Evolutionary conservation across 2,113 vertebrate genomes (phyloP), one percentile per base, ranked within the genome.

Genomic region (Vulpes vulpes): DNA sequence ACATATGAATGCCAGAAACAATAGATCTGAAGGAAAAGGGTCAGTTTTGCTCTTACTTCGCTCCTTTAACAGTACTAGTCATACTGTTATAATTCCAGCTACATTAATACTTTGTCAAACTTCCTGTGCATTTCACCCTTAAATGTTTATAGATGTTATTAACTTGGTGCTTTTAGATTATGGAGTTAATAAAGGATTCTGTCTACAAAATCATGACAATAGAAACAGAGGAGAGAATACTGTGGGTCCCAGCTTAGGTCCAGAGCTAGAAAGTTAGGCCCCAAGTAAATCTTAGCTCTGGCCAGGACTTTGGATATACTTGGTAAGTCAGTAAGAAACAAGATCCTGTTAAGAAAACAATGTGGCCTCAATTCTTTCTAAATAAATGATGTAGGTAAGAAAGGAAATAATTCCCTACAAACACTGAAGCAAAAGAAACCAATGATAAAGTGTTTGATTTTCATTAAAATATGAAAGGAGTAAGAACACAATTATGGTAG

Each of bases 121-220:
- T 32, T 88, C 69, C 22, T 49, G 30, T 62, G 35, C 23, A 91
- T 87, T 87, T 76, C 51, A 38, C 15, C 64, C 71, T 79, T 91
- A 93, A 82, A 59, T 60, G 35, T 59, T 94, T 91, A 67, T 19
- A 14, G 25, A 65, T 91, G 16, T 62, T 65, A 81, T 55, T 85
- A 88, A 94, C 9, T n/a, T 67, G 30, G 32, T 49, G 62, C 43
- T 93, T 93, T 95, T n/a, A 89, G 60, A 19, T 96, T 93, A 93
- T n/a, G 51, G 14, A 93, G 38, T 60, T 80, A 85, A 64, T 69
- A 88, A 88, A 91, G 38, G 19, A 71, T 64, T 92, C 71, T 94
- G 95, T 97, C 55, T 81, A 95, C 10, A 82, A 95, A 92, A 92
- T 49, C 59, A 65, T 19, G 49, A 89, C 67, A 32, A 67, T 55